Conservation (phyloP, 2,888 invertebrate species). For the Protophormia terraenovae region DNA sequence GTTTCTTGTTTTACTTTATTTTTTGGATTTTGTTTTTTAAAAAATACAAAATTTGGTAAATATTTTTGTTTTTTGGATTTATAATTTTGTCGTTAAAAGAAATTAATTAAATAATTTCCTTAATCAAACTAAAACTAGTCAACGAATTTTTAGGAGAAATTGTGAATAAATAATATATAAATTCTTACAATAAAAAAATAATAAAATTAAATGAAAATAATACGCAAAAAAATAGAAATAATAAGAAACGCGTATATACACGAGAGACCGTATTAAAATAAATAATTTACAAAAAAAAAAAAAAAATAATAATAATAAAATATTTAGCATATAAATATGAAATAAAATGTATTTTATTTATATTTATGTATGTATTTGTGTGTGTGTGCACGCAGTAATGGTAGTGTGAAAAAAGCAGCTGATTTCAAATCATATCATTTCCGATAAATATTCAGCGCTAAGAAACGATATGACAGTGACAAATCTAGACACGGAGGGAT, state of each 20-base stretch:
- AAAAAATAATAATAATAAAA: background rate
- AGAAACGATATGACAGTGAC: slow-evolving; percentile 12
- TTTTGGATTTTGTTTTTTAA: slow-evolving; percentile 32
- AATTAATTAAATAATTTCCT: slow-evolving; percentile 26
- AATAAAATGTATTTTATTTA: background rate
- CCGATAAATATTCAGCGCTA: background rate
- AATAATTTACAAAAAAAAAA: slow-evolving; percentile 48
- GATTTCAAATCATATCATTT: background rate
- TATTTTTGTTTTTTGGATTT: slow-evolving; percentile 7
- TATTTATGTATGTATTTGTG: background rate
- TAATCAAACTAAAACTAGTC: slow-evolving; percentile 64
- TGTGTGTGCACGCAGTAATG: slow-evolving; percentile 15
- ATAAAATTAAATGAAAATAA: slow-evolving; percentile 42
- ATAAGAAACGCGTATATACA: background rate
- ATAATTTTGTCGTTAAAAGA: slow-evolving; percentile 33
- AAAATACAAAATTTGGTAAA: slow-evolving; percentile 57
- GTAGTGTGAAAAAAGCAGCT: slow-evolving; percentile 38
- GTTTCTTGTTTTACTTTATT: slow-evolving; percentile 62
- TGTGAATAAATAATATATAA: slow-evolving; percentile 21
- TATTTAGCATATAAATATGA: background rate
- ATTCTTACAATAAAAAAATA: slow-evolving; percentile 45
- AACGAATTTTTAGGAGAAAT: slow-evolving; percentile 55
- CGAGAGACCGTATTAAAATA: slow-evolving; percentile 24
- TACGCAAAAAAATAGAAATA: slow-evolving; percentile 33
- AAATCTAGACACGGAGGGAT: background rate